Conservation (phyloP, 2,797 vertebrate species). For the Sus cebifrons region DNA sequence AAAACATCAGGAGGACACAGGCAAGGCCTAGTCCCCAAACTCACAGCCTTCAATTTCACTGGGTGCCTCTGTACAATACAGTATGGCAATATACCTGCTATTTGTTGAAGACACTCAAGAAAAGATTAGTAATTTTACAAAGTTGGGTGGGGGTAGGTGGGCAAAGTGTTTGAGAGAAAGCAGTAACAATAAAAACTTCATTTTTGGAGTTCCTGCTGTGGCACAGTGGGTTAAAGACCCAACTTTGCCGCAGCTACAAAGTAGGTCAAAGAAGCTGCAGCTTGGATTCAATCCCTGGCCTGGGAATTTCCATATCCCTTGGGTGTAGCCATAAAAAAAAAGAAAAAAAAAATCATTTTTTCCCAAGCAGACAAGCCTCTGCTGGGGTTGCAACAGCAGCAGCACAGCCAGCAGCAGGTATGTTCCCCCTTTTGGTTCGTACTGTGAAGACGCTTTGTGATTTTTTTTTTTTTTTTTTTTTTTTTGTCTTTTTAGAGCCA, state of each 20-base stretch:
- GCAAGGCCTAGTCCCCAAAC: not conserved
- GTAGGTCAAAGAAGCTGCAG: too few species aligned
- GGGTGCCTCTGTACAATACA: not conserved
- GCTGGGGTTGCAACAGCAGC: not conserved
- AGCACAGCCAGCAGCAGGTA: not conserved
- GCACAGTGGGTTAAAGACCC: too few species aligned
- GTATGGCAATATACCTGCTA: slow-evolving; percentile 7
- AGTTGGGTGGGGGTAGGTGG: not conserved
- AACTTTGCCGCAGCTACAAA: too few species aligned
- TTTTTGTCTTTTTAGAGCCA: too few species aligned
- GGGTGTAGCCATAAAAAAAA: too few species aligned
- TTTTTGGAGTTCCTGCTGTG: too few species aligned
- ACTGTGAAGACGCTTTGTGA: too few species aligned
- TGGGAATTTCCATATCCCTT: too few species aligned
- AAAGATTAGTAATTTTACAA: slow-evolving; percentile 22
- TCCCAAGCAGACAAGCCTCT: slow-evolving; percentile 6
- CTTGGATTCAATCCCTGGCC: too few species aligned
- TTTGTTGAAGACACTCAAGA: not conserved
- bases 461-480: too few species aligned
- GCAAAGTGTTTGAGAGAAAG: slow-evolving; percentile 44
- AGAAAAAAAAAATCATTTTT: not conserved
- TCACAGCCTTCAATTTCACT: not conserved
- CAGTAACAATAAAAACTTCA: slow-evolving; percentile 12
- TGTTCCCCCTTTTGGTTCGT: not conserved
- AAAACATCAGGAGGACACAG: slow-evolving; percentile 21